phyloP scores from a whole-genome alignment of 1,140 invertebrate genomes.

The Sitobion miscanthi region DNA sequence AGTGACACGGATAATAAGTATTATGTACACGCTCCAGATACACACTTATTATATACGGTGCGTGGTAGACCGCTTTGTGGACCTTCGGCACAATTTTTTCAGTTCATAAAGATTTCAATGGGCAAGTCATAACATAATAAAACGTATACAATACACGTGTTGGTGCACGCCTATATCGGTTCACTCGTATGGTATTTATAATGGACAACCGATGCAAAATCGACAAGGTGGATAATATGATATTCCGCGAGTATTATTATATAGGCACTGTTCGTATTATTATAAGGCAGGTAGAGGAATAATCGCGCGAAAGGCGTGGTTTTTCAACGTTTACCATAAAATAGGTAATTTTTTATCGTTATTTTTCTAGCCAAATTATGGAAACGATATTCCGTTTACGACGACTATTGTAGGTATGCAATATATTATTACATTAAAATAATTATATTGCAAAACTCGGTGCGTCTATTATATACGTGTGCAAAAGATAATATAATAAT shows the following conservation, averaged over 20 bases:
- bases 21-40: background rate
- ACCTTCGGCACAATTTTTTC: background rate
- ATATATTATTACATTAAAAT: no score
- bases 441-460: no score
- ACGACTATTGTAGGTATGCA: background rate
- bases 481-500: background rate
- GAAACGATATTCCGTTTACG: background rate
- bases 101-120: background rate
- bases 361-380: background rate
- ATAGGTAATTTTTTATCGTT: background rate
- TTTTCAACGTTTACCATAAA: background rate
- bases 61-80: background rate
- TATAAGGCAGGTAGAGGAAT: background rate
- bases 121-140: background rate
- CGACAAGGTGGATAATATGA: background rate
- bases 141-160: background rate
- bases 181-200: background rate
- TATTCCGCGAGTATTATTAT: background rate
- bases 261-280: background rate
- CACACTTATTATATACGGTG: background rate
- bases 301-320: background rate
- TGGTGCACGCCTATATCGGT: background rate
- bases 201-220: background rate
- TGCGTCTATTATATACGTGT: background rate
- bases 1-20: background rate